Evolutionary conservation across 2,797 vertebrate genomes (phyloP), one percentile per base, ranked within the genome.

Genomic region (Schizothorax lantsangensis): DNA sequence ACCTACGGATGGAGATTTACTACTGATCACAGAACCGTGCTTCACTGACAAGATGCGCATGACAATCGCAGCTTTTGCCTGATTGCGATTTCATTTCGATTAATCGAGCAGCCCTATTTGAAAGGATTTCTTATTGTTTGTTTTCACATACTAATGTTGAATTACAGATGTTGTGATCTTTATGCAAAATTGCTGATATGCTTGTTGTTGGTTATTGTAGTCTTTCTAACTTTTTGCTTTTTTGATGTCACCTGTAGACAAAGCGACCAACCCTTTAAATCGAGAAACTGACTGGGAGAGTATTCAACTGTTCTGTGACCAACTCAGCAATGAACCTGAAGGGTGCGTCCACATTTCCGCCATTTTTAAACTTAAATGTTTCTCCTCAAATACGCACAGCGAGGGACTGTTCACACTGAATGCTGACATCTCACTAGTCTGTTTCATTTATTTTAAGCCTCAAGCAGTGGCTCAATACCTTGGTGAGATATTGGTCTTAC

Each of bases 261-360:
- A 95, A 92, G 97, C 98, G 19, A 99, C 98, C 49, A 99, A 97
- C 88, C 98, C 98, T 64, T 91, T 98, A 87, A 99, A 99, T 92
- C 97, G 96, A 91, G 97, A 98, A 45, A 92, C 96, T 38, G 96
- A 99, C 92, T 99, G 97, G 98, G 96, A 97, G 62, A 95, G 93
- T 75, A 97, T 99, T 92, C 95, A 96, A 68, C 94, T 93, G 0
- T 99, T 99, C 92, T 99, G 97, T 83, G 97, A 98, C 85, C 96
- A 97, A 88, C 96, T 99, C 88, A 97, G 96, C 89, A 95, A 96
- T 92, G 97, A 99, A 90, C 94, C 97, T 7, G 98, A 99, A 77
- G 98, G 98, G 98, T 99, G 92, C 94, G 97, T 90, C 73, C 7
- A 57, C 33, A 49, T 49, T 84, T 75, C 19, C 3, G 54, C 26